Percentiles rank a stretch among this genome's conserved stretches.
Conservation (phyloP, 2,888 invertebrate genomes). For the Lasioglossum figueresi region DNA sequence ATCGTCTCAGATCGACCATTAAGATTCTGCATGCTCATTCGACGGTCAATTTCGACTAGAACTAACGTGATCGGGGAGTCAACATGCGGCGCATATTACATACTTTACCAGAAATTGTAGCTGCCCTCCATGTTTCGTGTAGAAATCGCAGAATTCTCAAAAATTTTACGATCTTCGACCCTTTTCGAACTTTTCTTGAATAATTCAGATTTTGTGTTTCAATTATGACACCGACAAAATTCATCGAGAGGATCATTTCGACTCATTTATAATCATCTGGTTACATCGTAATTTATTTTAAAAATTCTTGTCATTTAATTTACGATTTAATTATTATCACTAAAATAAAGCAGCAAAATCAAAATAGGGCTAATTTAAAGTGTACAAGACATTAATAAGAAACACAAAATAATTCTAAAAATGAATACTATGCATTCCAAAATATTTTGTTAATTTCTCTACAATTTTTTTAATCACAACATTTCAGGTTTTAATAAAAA, state of each 20-base stretch:
- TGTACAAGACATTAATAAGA: background rate
- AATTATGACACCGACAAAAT: background rate
- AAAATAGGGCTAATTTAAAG: background rate
- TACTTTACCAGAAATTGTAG: constrained; percentile 9
- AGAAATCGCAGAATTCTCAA: background rate
- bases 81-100: constrained; percentile 9
- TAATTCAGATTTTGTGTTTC: background rate
- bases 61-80: constrained; percentile 6
- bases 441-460: background rate
- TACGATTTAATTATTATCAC: background rate
- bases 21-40: constrained; percentile 6
- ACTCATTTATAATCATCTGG: background rate
- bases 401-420: background rate
- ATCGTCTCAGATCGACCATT: background rate
- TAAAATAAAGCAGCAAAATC: background rate
- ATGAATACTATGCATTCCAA: background rate
- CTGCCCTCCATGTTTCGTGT: background rate
- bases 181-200: background rate
- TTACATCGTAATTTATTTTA: background rate
- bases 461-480: background rate
- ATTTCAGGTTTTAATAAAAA: background rate
- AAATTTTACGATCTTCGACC: background rate
- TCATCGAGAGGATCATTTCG: background rate
- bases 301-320: background rate
- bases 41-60: background rate